Evolutionary conservation across 1,140 invertebrate species (phyloP).

Genomic region (Bombus sibiricus): DNA sequence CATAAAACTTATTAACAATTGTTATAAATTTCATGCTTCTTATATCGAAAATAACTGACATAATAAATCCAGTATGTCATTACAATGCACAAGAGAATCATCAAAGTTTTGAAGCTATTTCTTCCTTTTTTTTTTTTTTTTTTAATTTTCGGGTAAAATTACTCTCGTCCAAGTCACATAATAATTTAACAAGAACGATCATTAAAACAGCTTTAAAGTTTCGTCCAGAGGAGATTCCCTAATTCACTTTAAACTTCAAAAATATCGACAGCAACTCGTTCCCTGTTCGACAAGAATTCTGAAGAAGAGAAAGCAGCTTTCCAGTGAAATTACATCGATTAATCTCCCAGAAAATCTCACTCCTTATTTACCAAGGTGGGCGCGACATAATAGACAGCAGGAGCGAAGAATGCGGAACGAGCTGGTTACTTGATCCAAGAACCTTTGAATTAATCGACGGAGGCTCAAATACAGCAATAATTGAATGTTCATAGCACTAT

Average conservation of each 20-base stretch:
- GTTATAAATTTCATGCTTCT: no score
- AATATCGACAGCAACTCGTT: neutral
- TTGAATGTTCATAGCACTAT: conserved; percentile 26
- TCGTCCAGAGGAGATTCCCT: neutral
- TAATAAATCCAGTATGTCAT: no score
- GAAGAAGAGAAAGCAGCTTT: neutral
- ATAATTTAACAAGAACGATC: neutral
- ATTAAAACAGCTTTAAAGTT: neutral
- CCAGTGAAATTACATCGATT: neutral
- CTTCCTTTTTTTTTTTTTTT: neutral
- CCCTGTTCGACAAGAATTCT: neutral
- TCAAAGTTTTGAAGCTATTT: neutral
- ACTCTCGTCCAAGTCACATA: neutral
- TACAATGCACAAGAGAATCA: neutral
- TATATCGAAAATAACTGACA: no score
- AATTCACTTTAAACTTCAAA: neutral
- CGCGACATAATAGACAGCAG: neutral
- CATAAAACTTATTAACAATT: no score
- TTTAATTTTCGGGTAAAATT: neutral
- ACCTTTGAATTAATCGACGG: conserved; percentile 25
- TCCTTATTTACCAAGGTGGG: neutral
- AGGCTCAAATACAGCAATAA: conserved; percentile 24
- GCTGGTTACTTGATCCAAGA: conserved; percentile 14
- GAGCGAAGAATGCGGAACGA: conserved; percentile 18
- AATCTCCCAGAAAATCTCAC: neutral